Base-by-base conservation (phyloP, 2,797 vertebrate species). In the Florisuga fusca region DNA sequence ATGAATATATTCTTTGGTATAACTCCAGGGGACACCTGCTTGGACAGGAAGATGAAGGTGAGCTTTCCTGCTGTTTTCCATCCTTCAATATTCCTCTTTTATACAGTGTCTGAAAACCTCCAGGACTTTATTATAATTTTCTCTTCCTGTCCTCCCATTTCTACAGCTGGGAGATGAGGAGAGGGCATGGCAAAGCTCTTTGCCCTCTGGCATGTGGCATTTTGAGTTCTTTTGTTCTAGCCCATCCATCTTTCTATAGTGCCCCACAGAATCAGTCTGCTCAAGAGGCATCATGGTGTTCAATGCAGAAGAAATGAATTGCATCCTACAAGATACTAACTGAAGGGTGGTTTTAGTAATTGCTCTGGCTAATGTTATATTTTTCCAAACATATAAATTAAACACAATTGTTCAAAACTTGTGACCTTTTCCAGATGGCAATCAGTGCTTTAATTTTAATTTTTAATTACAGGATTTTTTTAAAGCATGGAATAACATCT, bases 1-100 rank as follows among this genome's bases (percentile, higher is more conserved):
- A 97, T 62, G 97, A 97, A 90, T 95, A 97, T 55, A 79, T 99
- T n/a, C 94, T 88, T 89, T 99, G 99, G 99, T 99, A 97, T 96
- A 98, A 99, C 96, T 98, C 99, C 33, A 99, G 98, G 97, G 99
- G 99, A 73, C 94, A 69, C 48, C 89, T 97, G 26, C 97, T 98
- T 87, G 96, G 94, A 22, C 96, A 97, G 77, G 84, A 95, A 26
- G 94, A 67, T 45, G 89, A 93, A 97, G 98, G 99, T 99, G 96
- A 97, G 97, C 27, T 89, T 61, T 80, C 22, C 87, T 64, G 74
- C 53, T 75, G 11, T 80, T 95, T 87, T 62, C 62, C 51, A 0
- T 67, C 51, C 43, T 72, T 77, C 58, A 36, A 10, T 84, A 36
- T 91, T 90, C 53, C 27, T 13, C 46, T 85, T 83, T 89, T 51